Base-by-base conservation (phyloP, 2,797 vertebrate genomes). In the Chelidonichthys spinosus region DNA sequence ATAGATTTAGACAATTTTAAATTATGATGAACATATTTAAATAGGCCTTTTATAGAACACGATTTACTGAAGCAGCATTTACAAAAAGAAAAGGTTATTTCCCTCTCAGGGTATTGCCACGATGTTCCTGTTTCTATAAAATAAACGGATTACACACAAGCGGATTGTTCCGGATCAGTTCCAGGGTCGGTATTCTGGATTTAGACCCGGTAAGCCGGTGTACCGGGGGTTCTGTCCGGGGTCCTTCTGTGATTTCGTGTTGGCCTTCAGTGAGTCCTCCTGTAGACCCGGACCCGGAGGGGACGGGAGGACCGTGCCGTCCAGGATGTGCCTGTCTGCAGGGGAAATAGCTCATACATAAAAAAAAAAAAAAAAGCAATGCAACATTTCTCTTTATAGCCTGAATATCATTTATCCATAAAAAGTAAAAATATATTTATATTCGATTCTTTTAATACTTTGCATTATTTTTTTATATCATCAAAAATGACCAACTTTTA, bases 111-210 rank as follows among this genome's bases (percentile, higher is more conserved):
- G 37, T 13, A 43, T 69, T 35, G 60, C 32, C 47, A 60, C 42
- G 72, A 3, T 76, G n/a, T 32, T 70, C 42, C 9, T 42, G 52
- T 46, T 18, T 2, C 3, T 35, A 0, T 53, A 6, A 53, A 54
- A 18, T 47, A 25, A 25, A 25, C 25, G 25, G 25, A 1, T 60
- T 18, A 47, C 18, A 65, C 55, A 42, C 4, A 8, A 43, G 39
- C 7, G 6, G 11, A 14, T 7, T 4, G 5, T 35, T 37, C 52
- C 4, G 35, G 60, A 14, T 61, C 44, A 7, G 63, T 95, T 96
- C 95, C 95, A 96, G 13, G 95, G 95, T 61, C 94, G 89, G 81
- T 95, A 95, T 63, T 94, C 94, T 18, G 87, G 77, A 33, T 89
- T 91, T 75, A 92, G 78, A 76, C 82, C 76, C 1, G 86, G 85